phyloP scores from a whole-genome alignment of 2,888 invertebrate species.

The Chrysotoxum bicinctum region DNA sequence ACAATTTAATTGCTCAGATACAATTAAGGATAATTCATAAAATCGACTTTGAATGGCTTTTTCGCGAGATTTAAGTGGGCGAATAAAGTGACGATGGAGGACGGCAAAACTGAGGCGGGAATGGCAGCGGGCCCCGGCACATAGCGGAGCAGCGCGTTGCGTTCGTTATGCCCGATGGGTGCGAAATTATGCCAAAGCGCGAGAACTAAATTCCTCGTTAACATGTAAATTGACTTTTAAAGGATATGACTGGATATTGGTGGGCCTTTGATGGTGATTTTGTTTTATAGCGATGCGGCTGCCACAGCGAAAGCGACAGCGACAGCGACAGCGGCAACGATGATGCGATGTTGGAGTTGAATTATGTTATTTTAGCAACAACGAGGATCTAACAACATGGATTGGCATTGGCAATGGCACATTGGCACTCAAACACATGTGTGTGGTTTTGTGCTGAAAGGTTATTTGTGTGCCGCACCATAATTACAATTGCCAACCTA shows the following conservation, averaged over 20 bases:
- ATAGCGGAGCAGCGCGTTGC: too few relatives aligned
- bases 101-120: neutral
- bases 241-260: conserved; percentile 58
- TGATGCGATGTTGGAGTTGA: conserved; percentile 12
- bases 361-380: conserved; percentile 16
- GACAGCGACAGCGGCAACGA: neutral
- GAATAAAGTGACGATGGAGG: neutral
- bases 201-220: conserved; percentile 74
- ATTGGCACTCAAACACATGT: conserved; percentile 1
- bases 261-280: conserved; percentile 66
- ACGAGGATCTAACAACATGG: neutral
- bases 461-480: conserved; percentile 11
- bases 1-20: conserved; percentile 71
- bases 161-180: conserved; percentile 60
- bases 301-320: too few relatives aligned
- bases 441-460: conserved; percentile 12
- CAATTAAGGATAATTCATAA: conserved; percentile 73
- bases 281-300: neutral
- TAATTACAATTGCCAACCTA: conserved; percentile 16
- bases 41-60: conserved; percentile 71
- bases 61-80: conserved; percentile 63
- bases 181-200: conserved; percentile 71
- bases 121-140: neutral
- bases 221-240: conserved; percentile 74
- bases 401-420: neutral